Percentiles rank a stretch among this genome's conserved stretches.
Evolutionary conservation across 23 tunicate genomes (phyloP).

Genomic region (Halocynthia aurantium): DNA sequence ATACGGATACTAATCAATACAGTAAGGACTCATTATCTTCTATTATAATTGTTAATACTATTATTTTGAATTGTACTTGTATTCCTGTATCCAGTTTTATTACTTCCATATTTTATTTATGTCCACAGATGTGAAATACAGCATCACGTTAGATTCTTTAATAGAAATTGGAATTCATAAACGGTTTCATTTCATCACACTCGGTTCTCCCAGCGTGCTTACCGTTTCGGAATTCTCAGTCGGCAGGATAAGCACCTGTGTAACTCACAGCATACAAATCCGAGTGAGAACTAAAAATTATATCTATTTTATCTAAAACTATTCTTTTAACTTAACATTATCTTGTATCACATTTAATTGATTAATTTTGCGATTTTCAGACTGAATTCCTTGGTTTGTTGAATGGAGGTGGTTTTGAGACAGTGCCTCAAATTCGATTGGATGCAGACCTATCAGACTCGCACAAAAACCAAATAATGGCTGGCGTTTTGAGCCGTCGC

Average conservation of each 20-base stretch:
- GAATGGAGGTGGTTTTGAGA: slow-evolving; percentile 13
- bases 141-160: slow-evolving; percentile 16
- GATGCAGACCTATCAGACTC: slow-evolving; percentile 3
- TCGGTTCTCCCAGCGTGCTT: too few species aligned
- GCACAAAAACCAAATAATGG: slow-evolving; percentile 8
- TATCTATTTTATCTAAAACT: too few species aligned
- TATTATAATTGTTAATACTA: too few species aligned
- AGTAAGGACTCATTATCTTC: too few species aligned
- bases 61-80: too few species aligned
- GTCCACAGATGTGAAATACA: slow-evolving; percentile 1
- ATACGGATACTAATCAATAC: too few species aligned
- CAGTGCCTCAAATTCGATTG: not conserved
- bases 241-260: not conserved
- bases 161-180: not conserved
- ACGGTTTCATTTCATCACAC: not conserved
- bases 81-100: too few species aligned
- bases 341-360: too few species aligned
- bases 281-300: too few species aligned
- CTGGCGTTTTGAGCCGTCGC: slow-evolving; percentile 7
- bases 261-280: too few species aligned
- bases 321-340: too few species aligned
- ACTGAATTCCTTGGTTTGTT: not conserved
- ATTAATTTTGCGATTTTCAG: not conserved
- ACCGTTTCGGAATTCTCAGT: not conserved
- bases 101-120: not conserved